phyloP scores from a whole-genome alignment of 2,113 vertebrate species.

The Muntiacus reevesi region DNA sequence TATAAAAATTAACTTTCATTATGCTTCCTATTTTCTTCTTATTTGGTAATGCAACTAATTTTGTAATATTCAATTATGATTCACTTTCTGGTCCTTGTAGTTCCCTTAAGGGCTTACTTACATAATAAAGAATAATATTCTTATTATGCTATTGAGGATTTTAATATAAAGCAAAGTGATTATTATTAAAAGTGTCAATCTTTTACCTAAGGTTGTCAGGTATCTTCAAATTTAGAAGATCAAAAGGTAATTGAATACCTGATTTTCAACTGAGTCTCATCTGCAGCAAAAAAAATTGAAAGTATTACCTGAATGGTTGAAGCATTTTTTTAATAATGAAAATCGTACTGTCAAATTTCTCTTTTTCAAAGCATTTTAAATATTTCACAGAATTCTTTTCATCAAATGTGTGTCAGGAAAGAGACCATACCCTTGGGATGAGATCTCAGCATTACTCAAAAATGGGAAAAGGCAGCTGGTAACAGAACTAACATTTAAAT shows the following conservation, averaged over 20 bases:
- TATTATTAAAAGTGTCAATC: not conserved
- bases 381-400: slow-evolving; percentile 17
- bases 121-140: not conserved
- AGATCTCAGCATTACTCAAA: slow-evolving; percentile 40
- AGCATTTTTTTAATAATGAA: slow-evolving; percentile 10
- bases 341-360: not conserved
- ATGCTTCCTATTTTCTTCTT: not conserved
- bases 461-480: not conserved
- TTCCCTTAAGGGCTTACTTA: not conserved
- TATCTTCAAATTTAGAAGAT: slow-evolving; percentile 29
- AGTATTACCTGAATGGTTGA: slow-evolving; percentile 8
- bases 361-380: not conserved
- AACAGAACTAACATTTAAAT: slow-evolving; percentile 34
- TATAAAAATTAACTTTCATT: not conserved
- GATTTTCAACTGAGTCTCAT: not conserved
- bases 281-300: not conserved
- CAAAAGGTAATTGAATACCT: not conserved
- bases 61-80: not conserved
- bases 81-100: not conserved
- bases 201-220: not conserved
- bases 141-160: not conserved
- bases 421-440: not conserved
- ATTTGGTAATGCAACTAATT: not conserved
- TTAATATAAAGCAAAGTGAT: slow-evolving; percentile 3
- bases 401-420: not conserved